phyloP scores from a whole-genome alignment of 2,888 invertebrate species.

The Ectropis crepuscularia region DNA sequence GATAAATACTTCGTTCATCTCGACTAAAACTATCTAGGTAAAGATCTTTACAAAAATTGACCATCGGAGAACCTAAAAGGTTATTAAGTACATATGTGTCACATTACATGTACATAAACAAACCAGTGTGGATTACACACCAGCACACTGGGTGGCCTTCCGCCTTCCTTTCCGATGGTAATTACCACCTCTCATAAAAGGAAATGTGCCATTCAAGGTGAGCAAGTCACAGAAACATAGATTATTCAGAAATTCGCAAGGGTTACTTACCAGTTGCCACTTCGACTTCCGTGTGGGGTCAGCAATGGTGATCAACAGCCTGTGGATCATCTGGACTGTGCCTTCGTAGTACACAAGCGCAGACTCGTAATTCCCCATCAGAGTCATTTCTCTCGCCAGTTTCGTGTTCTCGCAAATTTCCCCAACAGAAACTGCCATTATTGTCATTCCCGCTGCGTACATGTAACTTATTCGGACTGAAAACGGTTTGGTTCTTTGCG shows the following conservation, averaged over 20 bases:
- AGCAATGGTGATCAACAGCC: conserved; percentile 90
- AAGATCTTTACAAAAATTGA: no score
- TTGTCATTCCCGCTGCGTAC: conserved; percentile 87
- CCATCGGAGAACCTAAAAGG: background rate
- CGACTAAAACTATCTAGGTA: background rate
- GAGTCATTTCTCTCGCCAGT: conserved; percentile 96
- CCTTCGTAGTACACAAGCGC: conserved; percentile 97
- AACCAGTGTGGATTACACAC: conserved; percentile 47
- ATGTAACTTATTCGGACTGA: conserved; percentile 71
- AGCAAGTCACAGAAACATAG: conserved; percentile 52
- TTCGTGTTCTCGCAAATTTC: conserved; percentile 98
- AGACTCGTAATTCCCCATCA: conserved; percentile 97
- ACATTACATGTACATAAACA: conserved; percentile 31
- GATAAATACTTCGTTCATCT: background rate
- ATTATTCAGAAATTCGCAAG: conserved; percentile 36
- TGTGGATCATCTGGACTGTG: conserved; percentile 95
- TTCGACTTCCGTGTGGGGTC: conserved; percentile 93
- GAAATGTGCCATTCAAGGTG: conserved; percentile 75
- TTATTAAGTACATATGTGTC: background rate
- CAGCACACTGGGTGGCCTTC: conserved; percentile 69
- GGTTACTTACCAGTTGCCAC: conserved; percentile 92
- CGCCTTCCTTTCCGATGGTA: conserved; percentile 65
- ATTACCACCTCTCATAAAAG: conserved; percentile 73
- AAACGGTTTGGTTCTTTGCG: conserved; percentile 59
- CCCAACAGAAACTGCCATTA: conserved; percentile 94